Base-by-base conservation (phyloP, 1,140 invertebrate species). In the Rhynchophorus ferrugineus region DNA sequence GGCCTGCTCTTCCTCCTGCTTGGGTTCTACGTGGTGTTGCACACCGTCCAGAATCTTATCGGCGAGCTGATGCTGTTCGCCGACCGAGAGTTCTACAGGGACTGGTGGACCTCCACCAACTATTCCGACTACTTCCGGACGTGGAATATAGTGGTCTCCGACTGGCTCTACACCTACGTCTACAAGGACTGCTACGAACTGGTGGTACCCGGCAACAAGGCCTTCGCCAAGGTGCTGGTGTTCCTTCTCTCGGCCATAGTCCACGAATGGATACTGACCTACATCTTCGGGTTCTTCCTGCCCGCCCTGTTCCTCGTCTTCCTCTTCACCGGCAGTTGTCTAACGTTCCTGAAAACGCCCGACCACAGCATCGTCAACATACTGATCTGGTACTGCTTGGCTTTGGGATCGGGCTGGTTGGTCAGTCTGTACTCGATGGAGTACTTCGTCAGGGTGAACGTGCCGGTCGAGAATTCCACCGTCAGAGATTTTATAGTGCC, bases 71-170 rank as follows among this genome's bases (percentile, higher is more conserved):
- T 94, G 8, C 76, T 75, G 39, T 96, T 96, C 71, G 88, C 82
- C 3, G 92, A 95, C 69, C 74, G 89, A 49, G 75, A 83, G 59
- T 92, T 91, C 70, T 91, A 92, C 63, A 82, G 81, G 83, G 91
- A 95, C 61, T 98, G 94, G 95, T 98, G 95, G 95, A 95, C 89
- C 39, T 83, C 82, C 3, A 83, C 81, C 1, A 82, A 81, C 1
- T 95, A 86, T 66, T 78, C 79, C 0, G 76, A 73, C 3, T 98
- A 86, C 65, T 97, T 93, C 66, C 78, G 91, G 13, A 89, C 85
- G 5, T 98, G 95, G 94, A 98, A 98, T 67, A 77, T 89, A 9
- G 82, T 96, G 0, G 92, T 98, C 0, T 86, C 95, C 65, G 90
- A 95, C 56, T 98, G 92, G 92, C 73, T 98, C 0, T 91, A 94